phyloP scores from a whole-genome alignment of 2,797 vertebrate species.

The Crossoptilon crossoptilon region DNA sequence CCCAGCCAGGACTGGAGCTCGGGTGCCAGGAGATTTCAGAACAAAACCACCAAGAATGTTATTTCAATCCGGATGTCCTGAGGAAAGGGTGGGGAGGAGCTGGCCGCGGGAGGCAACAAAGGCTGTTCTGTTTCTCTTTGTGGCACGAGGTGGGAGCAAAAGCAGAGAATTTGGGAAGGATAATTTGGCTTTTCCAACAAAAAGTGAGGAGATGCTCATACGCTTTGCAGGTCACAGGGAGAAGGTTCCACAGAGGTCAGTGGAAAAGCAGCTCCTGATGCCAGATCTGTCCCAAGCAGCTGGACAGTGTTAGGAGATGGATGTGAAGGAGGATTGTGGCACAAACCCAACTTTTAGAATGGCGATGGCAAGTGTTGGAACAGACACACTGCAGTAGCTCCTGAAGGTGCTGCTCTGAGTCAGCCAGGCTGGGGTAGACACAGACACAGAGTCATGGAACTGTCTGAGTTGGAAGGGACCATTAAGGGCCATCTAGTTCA shows the following conservation, averaged over 20 bases:
- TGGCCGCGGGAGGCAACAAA: background rate
- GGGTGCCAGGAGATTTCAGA: slow-evolving; percentile 42
- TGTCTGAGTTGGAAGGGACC: no score
- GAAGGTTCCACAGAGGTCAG: background rate
- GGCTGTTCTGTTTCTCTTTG: background rate
- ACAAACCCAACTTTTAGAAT: background rate
- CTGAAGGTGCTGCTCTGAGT: background rate
- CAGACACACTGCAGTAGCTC: background rate
- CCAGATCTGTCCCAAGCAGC: background rate
- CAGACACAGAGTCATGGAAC: background rate
- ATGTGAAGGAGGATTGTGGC: background rate
- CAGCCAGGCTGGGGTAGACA: background rate
- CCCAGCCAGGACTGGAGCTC: slow-evolving; percentile 45
- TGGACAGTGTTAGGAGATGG: background rate
- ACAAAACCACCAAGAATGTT: slow-evolving; percentile 68
- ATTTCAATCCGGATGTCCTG: slow-evolving; percentile 63
- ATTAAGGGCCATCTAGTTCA: no score
- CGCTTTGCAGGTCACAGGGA: background rate
- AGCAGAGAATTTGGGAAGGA: background rate
- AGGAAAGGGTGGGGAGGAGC: slow-evolving; percentile 27
- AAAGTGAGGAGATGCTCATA: background rate
- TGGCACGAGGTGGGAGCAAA: background rate
- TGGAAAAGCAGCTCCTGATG: background rate
- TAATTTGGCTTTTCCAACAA: background rate
- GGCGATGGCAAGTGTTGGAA: background rate